Conservation (phyloP, 2,888 invertebrate genomes). For the Scotopteryx bipunctaria region DNA sequence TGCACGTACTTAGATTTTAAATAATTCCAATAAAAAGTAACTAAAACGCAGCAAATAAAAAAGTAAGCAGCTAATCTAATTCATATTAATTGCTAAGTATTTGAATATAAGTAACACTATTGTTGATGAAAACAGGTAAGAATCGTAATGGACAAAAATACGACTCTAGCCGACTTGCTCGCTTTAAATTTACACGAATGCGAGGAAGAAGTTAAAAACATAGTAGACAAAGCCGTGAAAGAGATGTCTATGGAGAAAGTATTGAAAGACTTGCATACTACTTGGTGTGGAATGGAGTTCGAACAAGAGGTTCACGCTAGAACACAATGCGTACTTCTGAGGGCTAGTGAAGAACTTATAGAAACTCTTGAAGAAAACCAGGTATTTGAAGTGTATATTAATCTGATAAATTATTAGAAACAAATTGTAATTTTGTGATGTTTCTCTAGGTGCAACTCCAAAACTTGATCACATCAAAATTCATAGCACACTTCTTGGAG, state of each 20-base stretch:
- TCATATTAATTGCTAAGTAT: neutral
- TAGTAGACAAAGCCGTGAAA: conserved; percentile 98
- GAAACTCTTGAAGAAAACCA: conserved; percentile 99
- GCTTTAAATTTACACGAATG: conserved; percentile 97
- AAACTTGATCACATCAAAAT: conserved; percentile 98
- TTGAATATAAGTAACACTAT: conserved; percentile 3
- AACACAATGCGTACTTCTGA: conserved; percentile 92
- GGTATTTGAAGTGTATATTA: conserved; percentile 68
- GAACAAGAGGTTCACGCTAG: conserved; percentile 94
- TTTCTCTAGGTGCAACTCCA: conserved; percentile 92
- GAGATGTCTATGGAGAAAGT: conserved; percentile 99
- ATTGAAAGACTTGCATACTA: conserved; percentile 93
- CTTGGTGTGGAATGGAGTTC: conserved; percentile 97
- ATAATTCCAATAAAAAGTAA: neutral
- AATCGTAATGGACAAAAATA: conserved; percentile 96
- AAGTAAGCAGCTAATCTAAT: conserved; percentile 1
- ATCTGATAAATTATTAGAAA: neutral
- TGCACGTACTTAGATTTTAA: conserved; percentile 15
- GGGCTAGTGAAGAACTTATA: conserved; percentile 97
- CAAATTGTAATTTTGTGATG: neutral
- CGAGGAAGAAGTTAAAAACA: conserved; percentile 98
- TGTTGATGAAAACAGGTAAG: conserved; percentile 85
- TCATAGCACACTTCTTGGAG: conserved; percentile 96
- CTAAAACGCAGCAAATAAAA: conserved; percentile 5
- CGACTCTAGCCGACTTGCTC: conserved; percentile 95